Evolutionary conservation across 2,113 vertebrate genomes (phyloP), one percentile per base, ranked within the genome.

Genomic region (Larimichthys crocea): DNA sequence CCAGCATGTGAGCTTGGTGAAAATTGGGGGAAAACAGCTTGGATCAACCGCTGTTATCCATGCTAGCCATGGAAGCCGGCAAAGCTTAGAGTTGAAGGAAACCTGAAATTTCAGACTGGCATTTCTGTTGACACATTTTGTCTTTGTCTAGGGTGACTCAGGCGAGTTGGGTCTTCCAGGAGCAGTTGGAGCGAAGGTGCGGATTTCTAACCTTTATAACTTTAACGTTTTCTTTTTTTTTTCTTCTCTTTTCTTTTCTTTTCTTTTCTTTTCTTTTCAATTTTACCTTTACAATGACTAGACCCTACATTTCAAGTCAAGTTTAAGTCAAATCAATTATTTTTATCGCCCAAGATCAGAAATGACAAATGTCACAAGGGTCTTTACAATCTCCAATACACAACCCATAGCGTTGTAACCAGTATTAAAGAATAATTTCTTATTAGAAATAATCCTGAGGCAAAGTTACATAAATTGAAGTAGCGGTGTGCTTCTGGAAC

Each of bases 171-270:
- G 98, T 50, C 92, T 96, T 69, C 96, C 96, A 0, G 97, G 97
- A 89, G 89, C 95, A 2, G 91, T 95, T 0, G 98, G 98, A 94
- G 83, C 94, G 68, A 98, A 99, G 97, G 98, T 99, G 50, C 15
- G 40, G 29, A 91, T 68, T 57, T n/a, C 44, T 73, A 10, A 53
- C 10, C 10, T 55, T 1, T 53, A 15, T 52, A 1, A 8, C 35
- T 40, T 40, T 40, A 35, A 35, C 7, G 35, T 64, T 22, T 60
- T 42, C 0, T 19, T 26, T 9, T 12, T 31, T 16, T 22, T 10
- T n/a, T n/a, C 6, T 26, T 26, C 2, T 26, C 2, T 2, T 26
- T 31, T 31, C 2, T 4, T 31, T 31, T 31, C 29, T 64, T 22
- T 60, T 42, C 2, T n/a, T 26, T 48, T 11, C 7, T 0, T 19